These are phyloP conservation scores for Pheosia gnoma DNA, from an alignment of 2,888 invertebrate genomes.

Conservation along the genomic window DNA sequence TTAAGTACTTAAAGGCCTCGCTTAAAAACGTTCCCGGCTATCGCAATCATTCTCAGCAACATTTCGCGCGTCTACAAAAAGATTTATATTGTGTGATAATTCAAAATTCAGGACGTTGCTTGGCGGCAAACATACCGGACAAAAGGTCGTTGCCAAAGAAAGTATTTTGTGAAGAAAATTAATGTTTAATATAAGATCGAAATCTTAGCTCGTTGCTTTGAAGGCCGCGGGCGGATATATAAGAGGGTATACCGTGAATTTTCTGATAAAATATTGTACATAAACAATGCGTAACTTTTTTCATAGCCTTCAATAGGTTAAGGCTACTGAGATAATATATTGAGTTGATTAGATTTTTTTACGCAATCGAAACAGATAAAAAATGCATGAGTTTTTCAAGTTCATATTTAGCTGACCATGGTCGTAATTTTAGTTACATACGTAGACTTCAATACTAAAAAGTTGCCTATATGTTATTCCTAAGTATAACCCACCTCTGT, in stretches of 20 bases:
- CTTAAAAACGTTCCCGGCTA: conserved; percentile 20
- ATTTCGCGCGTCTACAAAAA: conserved; percentile 37
- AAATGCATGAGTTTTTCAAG: neutral
- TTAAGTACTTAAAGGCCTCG: conserved; percentile 9
- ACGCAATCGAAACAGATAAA: neutral
- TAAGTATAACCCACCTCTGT: too few relatives aligned
- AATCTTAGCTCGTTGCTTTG: conserved; percentile 44
- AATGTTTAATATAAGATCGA: conserved; percentile 52
- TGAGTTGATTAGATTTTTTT: conserved; percentile 1
- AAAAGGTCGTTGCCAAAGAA: conserved; percentile 43
- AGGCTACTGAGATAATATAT: neutral
- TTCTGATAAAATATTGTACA: conserved; percentile 37
- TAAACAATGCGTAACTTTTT: conserved; percentile 29
- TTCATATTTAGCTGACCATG: too few relatives aligned
- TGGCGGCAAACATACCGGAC: conserved; percentile 46
- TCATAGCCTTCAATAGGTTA: conserved; percentile 9
- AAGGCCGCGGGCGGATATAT: conserved; percentile 37
- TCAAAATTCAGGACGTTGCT: conserved; percentile 40
- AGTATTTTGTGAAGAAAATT: conserved; percentile 53
- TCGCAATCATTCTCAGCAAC: conserved; percentile 23
- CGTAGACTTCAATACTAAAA: too few relatives aligned
- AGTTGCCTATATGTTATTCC: too few relatives aligned
- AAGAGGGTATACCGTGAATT: conserved; percentile 35
- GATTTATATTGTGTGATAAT: conserved; percentile 48
- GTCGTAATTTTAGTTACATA: too few relatives aligned